Evolutionary conservation across 2,797 vertebrate species (phyloP).

Genomic region (Chromobotia macracanthus): DNA sequence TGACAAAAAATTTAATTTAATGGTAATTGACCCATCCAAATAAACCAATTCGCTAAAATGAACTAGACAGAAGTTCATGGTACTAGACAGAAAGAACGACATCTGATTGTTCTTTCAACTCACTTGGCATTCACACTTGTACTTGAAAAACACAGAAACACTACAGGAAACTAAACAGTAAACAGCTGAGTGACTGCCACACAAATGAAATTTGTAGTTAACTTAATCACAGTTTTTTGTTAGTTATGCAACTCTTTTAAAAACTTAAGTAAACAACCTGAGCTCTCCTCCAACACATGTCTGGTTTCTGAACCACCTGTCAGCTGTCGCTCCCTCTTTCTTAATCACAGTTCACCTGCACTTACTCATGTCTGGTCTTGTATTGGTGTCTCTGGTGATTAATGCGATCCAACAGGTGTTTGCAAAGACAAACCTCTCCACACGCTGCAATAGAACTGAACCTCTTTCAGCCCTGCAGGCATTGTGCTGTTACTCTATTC

Average conservation of each 20-base stretch:
- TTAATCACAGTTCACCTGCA: slow-evolving; percentile 68
- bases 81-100: too few species aligned
- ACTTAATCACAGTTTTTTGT: background rate
- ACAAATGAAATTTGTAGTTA: background rate
- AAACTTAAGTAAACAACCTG: background rate
- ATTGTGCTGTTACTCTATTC: slow-evolving; percentile 11
- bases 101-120: too few species aligned
- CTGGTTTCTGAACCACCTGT: slow-evolving; percentile 26
- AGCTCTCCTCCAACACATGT: slow-evolving; percentile 1
- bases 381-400: slow-evolving; percentile 53
- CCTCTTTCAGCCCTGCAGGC: slow-evolving; percentile 24
- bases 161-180: too few species aligned
- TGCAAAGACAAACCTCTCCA: slow-evolving; percentile 42
- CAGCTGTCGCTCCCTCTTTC: slow-evolving; percentile 22
- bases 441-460: slow-evolving; percentile 10
- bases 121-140: too few species aligned
- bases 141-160: too few species aligned
- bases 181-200: background rate
- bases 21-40: too few species aligned
- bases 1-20: too few species aligned
- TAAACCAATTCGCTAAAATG: too few species aligned
- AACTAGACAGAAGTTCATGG: too few species aligned
- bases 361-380: slow-evolving; percentile 69
- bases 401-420: slow-evolving; percentile 72
- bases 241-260: background rate